A percentile compares a stretch with the other conserved stretches of the same genome.
Evolutionary conservation across 2,888 invertebrate species (phyloP).

Genomic region (Aphrophora alni): DNA sequence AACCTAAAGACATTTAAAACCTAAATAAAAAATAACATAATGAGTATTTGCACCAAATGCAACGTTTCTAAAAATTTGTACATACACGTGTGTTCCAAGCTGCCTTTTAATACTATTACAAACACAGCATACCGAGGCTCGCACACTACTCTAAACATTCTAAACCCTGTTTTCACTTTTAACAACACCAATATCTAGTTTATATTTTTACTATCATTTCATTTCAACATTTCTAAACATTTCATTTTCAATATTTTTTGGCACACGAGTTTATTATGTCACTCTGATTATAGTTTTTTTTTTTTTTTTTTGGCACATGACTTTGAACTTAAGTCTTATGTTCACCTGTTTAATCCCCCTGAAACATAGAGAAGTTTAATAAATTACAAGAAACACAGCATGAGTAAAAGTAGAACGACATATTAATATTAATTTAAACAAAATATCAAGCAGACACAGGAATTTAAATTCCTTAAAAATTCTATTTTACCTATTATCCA

Average conservation of each 20-base stretch:
- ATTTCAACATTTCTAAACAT: neutral
- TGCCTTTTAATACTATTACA: no score
- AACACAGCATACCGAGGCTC: no score
- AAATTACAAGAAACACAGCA: no score
- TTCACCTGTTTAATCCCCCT: no score
- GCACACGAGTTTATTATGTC: neutral
- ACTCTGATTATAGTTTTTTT: neutral
- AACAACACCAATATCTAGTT: neutral
- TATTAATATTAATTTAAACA: no score
- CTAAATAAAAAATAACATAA: neutral
- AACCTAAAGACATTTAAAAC: neutral
- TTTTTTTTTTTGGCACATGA: slow-evolving; percentile 3
- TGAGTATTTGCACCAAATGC: neutral
- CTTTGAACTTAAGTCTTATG: neutral
- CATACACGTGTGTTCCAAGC: no score
- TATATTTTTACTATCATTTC: neutral
- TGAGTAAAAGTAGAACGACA: no score
- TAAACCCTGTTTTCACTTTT: neutral
- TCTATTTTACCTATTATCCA: no score
- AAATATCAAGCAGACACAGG: no score
- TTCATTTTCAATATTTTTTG: neutral
- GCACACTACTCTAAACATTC: neutral
- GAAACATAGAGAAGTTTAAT: no score
- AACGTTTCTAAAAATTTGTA: no score
- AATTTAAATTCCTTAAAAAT: no score